Evolutionary conservation across 2,113 vertebrate species (phyloP), one percentile per base, ranked within the genome.

Genomic region (Neotoma lepida): DNA sequence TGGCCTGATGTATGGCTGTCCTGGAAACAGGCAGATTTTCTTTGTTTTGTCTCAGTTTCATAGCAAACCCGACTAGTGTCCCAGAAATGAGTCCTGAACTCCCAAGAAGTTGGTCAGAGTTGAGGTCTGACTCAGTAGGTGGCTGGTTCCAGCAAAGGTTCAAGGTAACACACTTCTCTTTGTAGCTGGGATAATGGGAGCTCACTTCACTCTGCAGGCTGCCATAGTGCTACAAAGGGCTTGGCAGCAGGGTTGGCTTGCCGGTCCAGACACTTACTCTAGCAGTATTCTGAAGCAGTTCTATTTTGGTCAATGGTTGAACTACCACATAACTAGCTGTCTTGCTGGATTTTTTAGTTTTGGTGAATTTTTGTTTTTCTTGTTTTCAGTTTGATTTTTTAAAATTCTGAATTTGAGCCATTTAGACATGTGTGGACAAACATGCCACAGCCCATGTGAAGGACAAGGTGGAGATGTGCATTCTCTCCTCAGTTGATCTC

Each of bases 81-180:
- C 14, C 4, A 66, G 13, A 66, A 66, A 66, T 33, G 13, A 35
- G 1, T 2, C 64, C 0, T 66, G 13, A 0, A 0, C 64, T 35
- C 4, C 64, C 30, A 33, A 33, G 64, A 66, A 66, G 64, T 2
- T 66, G 30, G 64, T 33, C 64, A 66, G 64, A 33, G 30, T 33
- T 33, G 64, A 56, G 17, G 54, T 56, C 54, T 56, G 15, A 56
- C 30, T 66, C 30, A 5, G 30, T 18, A 56, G 54, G 54, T 56
- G 54, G 17, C 30, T 66, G 64, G 64, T 66, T 10, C 2, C 13
- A 66, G 2, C 30, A 35, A 33, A 2, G 0, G 30, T 66, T 66
- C 30, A 33, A 66, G 33, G 30, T 33, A 33, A 26, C 64, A 66
- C 64, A 66, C 12, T 64, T 33, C 12, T 30, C 63, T 66, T 66